These are phyloP conservation scores for Plusia festucae DNA, from an alignment of 2,888 invertebrate genomes.

Conservation along the genomic window DNA sequence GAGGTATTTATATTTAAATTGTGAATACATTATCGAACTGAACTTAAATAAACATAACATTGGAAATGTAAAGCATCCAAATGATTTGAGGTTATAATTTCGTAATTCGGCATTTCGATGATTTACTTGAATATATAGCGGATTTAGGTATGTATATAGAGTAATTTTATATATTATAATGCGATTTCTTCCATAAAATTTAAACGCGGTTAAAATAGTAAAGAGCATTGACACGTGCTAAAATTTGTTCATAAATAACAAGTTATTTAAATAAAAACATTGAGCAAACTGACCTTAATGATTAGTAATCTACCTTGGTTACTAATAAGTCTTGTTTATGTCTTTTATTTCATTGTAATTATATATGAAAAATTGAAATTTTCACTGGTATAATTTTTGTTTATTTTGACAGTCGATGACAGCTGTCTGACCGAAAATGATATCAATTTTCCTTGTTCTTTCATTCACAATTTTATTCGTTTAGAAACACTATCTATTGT, in stretches of 20 bases:
- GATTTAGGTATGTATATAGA: too few relatives aligned
- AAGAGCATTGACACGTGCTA: constrained; percentile 26
- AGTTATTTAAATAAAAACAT: neutral
- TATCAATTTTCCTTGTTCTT: neutral
- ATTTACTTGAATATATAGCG: neutral
- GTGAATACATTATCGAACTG: too few relatives aligned
- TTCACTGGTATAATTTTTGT: constrained; percentile 13
- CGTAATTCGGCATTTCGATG: neutral
- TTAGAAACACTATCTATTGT: neutral
- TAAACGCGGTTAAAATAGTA: constrained; percentile 7
- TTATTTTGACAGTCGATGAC: constrained; percentile 16
- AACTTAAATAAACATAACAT: too few relatives aligned
- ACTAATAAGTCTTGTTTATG: neutral
- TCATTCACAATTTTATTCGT: neutral
- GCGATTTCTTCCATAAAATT: neutral
- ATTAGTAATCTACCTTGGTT: constrained; percentile 6
- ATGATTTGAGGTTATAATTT: constrained; percentile 30
- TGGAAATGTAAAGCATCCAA: neutral
- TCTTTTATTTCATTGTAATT: constrained; percentile 5
- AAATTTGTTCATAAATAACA: neutral
- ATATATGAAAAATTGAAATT: neutral
- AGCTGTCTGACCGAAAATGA: constrained; percentile 4
- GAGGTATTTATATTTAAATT: too few relatives aligned
- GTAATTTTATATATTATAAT: too few relatives aligned
- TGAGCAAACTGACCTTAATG: constrained; percentile 20